Evolutionary conservation across 2,113 vertebrate genomes (phyloP).

Genomic region (Physeter macrocephalus): DNA sequence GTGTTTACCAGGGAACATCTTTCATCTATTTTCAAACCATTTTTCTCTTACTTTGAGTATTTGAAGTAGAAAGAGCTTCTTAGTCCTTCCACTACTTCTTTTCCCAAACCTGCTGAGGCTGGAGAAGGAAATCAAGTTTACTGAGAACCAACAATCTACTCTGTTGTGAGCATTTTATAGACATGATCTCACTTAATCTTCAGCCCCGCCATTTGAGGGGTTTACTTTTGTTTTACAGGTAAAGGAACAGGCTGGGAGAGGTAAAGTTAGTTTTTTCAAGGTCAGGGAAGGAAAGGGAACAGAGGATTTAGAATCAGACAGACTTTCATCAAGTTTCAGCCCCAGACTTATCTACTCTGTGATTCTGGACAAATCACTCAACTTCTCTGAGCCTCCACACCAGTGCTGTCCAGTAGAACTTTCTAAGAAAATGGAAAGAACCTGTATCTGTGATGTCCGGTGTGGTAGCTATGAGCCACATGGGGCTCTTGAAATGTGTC

Average conservation of each 20-base stretch:
- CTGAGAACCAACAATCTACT: not conserved
- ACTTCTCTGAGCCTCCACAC: not conserved
- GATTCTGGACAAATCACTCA: not conserved
- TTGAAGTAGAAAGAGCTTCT: not conserved
- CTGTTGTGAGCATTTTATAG: not conserved
- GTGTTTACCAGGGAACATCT: not conserved
- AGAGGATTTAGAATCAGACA: not conserved
- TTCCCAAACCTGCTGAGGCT: not conserved
- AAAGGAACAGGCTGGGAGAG: not conserved
- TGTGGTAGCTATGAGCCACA: not conserved
- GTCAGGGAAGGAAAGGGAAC: not conserved
- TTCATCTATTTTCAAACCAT: not conserved
- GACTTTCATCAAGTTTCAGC: not conserved
- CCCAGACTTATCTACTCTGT: not conserved
- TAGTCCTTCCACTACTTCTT: not conserved
- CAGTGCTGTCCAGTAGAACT: not conserved
- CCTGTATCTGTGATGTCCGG: rapidly evolving
- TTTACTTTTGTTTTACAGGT: not conserved
- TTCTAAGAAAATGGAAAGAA: not conserved
- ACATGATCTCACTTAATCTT: not conserved
- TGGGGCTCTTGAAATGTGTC: not conserved
- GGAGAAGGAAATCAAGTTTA: not conserved
- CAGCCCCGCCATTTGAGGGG: not conserved
- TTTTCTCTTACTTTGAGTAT: not conserved
- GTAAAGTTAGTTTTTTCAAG: not conserved